A percentile compares a stretch with the other conserved stretches of the same genome.
Conservation (phyloP, 2,113 vertebrate species). For the Ivindomyrus marchei region DNA sequence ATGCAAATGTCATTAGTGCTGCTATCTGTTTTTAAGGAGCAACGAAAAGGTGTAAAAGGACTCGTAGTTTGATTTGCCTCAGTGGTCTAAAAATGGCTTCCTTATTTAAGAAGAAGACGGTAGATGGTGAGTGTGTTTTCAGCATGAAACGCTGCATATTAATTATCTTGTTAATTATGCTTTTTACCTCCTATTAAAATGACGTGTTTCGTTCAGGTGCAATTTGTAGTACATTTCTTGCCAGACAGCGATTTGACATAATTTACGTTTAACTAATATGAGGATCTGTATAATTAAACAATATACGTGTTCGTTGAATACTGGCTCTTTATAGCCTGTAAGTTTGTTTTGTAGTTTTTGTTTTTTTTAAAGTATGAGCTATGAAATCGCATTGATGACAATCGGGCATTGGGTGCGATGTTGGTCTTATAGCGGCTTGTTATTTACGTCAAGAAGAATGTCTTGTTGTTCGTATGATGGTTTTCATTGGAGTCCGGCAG, state of each 20-base stretch:
- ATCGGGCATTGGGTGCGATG: not conserved
- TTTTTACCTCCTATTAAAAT: not conserved
- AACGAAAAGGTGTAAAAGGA: not conserved
- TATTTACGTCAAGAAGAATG: not conserved
- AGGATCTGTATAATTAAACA: not conserved
- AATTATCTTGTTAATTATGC: not conserved
- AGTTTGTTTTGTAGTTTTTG: not conserved
- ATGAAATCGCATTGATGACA: not conserved
- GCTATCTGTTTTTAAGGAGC: not conserved
- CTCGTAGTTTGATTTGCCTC: not conserved
- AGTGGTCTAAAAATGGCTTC: slow-evolving; percentile 57
- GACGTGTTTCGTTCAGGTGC: not conserved
- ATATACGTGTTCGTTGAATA: not conserved
- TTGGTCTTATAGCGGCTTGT: not conserved
- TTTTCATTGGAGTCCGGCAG: not conserved
- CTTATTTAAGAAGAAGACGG: slow-evolving; percentile 78
- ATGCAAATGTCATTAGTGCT: not conserved
- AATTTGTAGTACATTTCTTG: not conserved
- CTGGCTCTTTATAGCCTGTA: not conserved
- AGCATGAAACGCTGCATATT: not conserved
- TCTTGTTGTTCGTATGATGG: not conserved
- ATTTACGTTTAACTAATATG: not conserved
- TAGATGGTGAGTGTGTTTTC: slow-evolving; percentile 64
- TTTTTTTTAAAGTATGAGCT: not conserved
- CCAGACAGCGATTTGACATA: not conserved